Evolutionary conservation across 2,113 vertebrate genomes (phyloP).

Genomic region (Sylvilagus bachmani): DNA sequence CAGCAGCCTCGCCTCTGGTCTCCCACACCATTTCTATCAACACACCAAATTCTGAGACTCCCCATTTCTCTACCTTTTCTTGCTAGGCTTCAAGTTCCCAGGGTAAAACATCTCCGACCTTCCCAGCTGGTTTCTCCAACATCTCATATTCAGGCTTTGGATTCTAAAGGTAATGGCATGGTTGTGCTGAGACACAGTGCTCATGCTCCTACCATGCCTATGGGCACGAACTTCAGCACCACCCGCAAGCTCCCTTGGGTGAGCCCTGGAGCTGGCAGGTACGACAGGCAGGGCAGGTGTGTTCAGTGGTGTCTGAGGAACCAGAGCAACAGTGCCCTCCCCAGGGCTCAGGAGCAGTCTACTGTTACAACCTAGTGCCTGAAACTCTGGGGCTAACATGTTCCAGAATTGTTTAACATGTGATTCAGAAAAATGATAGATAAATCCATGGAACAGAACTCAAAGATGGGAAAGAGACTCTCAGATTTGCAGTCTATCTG

Average conservation of each 20-base stretch:
- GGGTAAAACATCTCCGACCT: not conserved
- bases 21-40: not conserved
- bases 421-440: not conserved
- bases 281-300: not conserved
- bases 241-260: not conserved
- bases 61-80: not conserved
- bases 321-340: not conserved
- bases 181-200: not conserved
- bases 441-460: not conserved
- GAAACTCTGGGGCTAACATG: not conserved
- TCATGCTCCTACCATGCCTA: not conserved
- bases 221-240: not conserved
- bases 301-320: not conserved
- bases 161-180: not conserved
- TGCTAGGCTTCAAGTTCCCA: conserved; percentile 29
- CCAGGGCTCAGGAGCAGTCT: not conserved
- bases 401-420: conserved; percentile 34
- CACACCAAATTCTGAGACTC: not conserved
- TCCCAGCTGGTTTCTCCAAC: not conserved
- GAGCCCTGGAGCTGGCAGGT: not conserved
- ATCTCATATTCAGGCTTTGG: not conserved
- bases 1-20: not conserved
- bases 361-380: not conserved
- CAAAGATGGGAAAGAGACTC: not conserved
- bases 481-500: not conserved